Conservation (phyloP, 2,113 vertebrate species). For the Tympanuchus pallidicinctus region DNA sequence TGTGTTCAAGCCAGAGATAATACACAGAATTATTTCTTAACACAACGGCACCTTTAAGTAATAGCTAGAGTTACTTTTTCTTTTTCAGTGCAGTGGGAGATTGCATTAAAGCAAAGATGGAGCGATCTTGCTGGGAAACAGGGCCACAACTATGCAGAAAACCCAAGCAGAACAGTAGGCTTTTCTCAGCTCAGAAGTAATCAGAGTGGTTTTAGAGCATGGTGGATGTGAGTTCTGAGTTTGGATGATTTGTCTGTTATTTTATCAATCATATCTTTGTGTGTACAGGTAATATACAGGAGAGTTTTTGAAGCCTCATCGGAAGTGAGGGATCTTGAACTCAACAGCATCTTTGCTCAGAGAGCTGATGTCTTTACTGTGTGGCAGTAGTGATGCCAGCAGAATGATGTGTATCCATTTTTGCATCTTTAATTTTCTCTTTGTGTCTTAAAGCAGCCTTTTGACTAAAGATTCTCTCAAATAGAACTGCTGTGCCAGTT, state of each 20-base stretch:
- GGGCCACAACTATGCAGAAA: rapidly evolving
- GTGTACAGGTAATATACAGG: rapidly evolving
- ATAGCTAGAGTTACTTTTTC: neutral
- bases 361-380: neutral
- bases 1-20: neutral
- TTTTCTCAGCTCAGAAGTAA: neutral
- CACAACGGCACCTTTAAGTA: neutral
- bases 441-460: neutral
- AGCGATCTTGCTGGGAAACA: neutral
- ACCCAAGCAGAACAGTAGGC: neutral
- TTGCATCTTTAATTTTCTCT: neutral
- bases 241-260: neutral
- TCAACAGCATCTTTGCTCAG: neutral
- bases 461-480: neutral
- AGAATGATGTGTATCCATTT: rapidly evolving
- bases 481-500: rapidly evolving
- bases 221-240: neutral
- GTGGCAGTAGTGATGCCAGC: neutral
- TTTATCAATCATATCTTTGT: neutral
- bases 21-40: neutral
- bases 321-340: neutral
- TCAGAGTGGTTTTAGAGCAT: neutral
- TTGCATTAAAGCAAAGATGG: neutral
- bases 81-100: neutral
- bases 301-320: neutral